Percentiles rank a stretch among this genome's conserved stretches.
Evolutionary conservation across 2,797 vertebrate genomes (phyloP).

Genomic region (Hipposideros larvatus): DNA sequence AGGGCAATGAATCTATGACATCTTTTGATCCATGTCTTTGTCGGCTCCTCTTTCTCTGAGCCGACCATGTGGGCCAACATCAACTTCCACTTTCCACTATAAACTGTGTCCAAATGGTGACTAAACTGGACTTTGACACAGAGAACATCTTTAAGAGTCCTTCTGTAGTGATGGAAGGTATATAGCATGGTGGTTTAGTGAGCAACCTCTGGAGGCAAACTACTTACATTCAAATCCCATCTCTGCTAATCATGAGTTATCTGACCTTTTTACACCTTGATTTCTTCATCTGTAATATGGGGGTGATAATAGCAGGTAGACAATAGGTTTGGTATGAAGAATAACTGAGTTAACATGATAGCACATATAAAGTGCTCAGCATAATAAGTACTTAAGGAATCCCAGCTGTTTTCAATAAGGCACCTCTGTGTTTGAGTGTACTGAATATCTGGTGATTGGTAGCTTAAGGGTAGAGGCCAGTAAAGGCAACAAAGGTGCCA

Average conservation of each 20-base stretch:
- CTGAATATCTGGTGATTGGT: not conserved
- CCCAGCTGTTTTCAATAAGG: conserved; percentile 10
- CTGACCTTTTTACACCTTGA: conserved; percentile 25
- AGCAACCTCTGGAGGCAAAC: not conserved
- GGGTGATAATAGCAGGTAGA: not conserved
- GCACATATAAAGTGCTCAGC: not conserved
- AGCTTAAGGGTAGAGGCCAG: not conserved
- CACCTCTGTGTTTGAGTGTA: not conserved
- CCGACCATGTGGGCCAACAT: not conserved
- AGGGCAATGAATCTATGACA: not conserved
- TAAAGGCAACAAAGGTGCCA: not conserved
- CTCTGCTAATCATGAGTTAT: not conserved
- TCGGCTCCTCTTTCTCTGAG: conserved; percentile 1
- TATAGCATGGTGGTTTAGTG: not conserved
- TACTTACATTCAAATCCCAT: not conserved
- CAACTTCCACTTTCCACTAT: not conserved
- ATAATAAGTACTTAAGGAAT: not conserved
- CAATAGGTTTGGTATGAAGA: not conserved
- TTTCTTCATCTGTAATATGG: conserved; percentile 10
- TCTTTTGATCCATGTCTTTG: not conserved
- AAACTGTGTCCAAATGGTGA: not conserved
- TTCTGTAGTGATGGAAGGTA: too few species aligned
- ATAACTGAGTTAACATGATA: not conserved
- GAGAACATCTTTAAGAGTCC: not conserved
- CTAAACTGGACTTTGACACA: not conserved